Base-by-base conservation (phyloP, 1,140 invertebrate genomes). In the Anoplolepis gracilipes region DNA sequence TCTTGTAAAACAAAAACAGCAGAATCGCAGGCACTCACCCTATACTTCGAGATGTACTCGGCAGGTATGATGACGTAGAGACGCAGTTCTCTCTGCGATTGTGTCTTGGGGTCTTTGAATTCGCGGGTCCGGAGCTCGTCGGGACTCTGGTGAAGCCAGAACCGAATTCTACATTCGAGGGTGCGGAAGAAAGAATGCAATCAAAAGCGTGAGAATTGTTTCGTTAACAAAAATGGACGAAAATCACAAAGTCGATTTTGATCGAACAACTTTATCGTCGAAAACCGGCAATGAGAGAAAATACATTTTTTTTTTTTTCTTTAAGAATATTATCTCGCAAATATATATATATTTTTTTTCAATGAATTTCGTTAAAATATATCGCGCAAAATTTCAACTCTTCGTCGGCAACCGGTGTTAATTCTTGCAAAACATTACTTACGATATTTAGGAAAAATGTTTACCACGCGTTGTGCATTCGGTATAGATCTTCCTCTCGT, bases 361-460 rank as follows among this genome's bases (percentile, higher is more conserved):
- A 57, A 62, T 11, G 1, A 42, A 42, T 42, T 2, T 28, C 22
- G 1, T 22, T 16, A 42, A 42, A 30, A n/a, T 62, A 16, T 7
- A 7, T 16, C 49, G 33, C 11, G 22, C n/a, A 1, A 42, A 42
- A 2, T 42, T 8, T 42, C 10, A 42, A 42, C 8, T 39, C 39
- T 42, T 10, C 2, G 1, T 42, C 39, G 8, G 42, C 42, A 46
- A 46, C 11, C 42, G 13, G 3, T 46, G 11, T 57, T 16, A 49
- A 39, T 42, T 59, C 49, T 61, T 25, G 13, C 10, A 28, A n/a
- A n/a, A 16, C 22, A 13, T 19, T 61, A 78, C 75, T 85, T 46
- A 88, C 87, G 75, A 64, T 88, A 85, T 79, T 85, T 88, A 16
- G 87, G 87, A 16, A 87, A 79, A 33, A 87, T 72, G 30, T 87